These are phyloP conservation scores for Hemitrygon akajei DNA, from an alignment of 2,797 vertebrate species.

Conservation along the genomic window DNA sequence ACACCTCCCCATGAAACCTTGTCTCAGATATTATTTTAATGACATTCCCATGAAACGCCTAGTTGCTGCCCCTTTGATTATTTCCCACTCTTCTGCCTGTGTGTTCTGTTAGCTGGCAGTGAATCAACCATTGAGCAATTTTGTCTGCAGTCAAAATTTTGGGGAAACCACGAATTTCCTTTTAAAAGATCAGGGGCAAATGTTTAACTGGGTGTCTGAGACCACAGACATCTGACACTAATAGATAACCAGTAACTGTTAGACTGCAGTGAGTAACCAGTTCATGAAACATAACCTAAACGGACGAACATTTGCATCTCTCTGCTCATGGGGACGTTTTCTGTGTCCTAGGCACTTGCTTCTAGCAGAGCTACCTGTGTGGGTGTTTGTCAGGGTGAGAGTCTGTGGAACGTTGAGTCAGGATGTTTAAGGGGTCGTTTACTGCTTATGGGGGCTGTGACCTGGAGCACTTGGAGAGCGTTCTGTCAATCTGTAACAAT, in stretches of 20 bases:
- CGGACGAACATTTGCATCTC: too few relatives aligned
- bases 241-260: not conserved
- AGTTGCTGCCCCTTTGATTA: too few relatives aligned
- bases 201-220: not conserved
- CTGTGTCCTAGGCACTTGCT: not conserved
- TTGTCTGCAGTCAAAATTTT: not conserved
- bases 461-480: too few relatives aligned
- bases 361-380: too few relatives aligned
- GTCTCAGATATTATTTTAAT: not conserved
- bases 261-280: not conserved
- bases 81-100: not conserved
- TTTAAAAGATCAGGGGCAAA: not conserved
- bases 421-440: not conserved
- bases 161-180: not conserved
- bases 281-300: not conserved
- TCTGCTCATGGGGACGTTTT: too few relatives aligned
- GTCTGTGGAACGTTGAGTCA: not conserved
- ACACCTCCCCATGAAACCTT: not conserved
- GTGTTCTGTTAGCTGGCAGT: not conserved
- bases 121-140: not conserved
- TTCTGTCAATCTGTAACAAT: too few relatives aligned
- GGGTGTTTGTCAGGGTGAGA: too few relatives aligned
- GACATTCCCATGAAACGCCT: not conserved
- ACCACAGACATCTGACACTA: not conserved
- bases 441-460: too few relatives aligned